Evolutionary conservation across 2,888 invertebrate genomes (phyloP), one percentile per base, ranked within the genome.

Genomic region (Rotaria sp.): DNA sequence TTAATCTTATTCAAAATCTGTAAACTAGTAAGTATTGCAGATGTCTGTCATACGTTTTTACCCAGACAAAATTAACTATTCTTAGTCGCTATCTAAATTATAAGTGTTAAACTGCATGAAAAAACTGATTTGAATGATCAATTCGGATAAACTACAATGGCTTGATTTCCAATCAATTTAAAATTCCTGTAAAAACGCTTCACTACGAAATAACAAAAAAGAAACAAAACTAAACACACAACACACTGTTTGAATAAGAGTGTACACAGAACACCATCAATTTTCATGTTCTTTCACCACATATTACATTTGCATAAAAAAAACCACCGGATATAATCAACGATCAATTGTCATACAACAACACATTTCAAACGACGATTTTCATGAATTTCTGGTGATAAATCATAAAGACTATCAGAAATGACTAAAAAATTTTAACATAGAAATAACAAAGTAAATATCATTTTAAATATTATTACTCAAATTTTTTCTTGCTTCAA

Each of bases 401-500:
- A 5, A 80, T 80, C 80, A 80, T 24, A 35, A 24, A 80, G 15
- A 45, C 45, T 45, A 26, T 80, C 80, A 1, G 80, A 80, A 45
- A 80, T 45, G 26, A 80, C 67, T 67, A 67, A 67, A 67, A 67
- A 18, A 67, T 21, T 35, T 0, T 10, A 30, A 13, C 30, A 11
- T 10, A 13, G 7, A 11, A 35, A 5, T 7, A 10, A 18, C 35
- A 38, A 35, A 21, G 8, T 3, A 52, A 52, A 21, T 50, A 50
- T 50, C 50, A 50, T 50, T 52, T 52, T 5, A 18, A 35, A 35
- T 35, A 2, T 67, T 10, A 1, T 35, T 35, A 67, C 67, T 80
- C n/a, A 80, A n/a, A 45, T 80, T 80, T 80, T 80, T 80, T 45
- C 45, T 80, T 45, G 80, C 45, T 45, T 80, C 80, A 41, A 80